Evolutionary conservation across 2,888 invertebrate species (phyloP), one percentile per base, ranked within the genome.

Genomic region (Rhagonycha fulva): DNA sequence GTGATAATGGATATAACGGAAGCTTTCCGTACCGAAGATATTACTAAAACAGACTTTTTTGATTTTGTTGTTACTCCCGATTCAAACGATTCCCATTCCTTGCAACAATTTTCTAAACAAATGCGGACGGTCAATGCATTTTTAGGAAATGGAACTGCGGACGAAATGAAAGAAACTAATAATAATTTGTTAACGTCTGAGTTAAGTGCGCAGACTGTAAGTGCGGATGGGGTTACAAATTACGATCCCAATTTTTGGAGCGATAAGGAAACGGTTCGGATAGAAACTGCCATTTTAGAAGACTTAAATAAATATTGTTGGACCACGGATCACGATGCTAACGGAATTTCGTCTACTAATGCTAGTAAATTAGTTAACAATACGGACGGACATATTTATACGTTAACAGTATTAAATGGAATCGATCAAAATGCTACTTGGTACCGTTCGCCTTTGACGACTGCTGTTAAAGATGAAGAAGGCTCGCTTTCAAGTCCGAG

Each of bases 1-100:
- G 90, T 89, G 86, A 88, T 90, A 90, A 95, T 95, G 95, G 95
- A 95, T 91, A 93, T 95, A 89, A 94, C 94, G 89, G 94, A 95
- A 91, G 90, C 92, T 83, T 92, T 93, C 88, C 91, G 92, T 82
- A 92, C 94, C 87, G 94, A 95, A 88, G 95, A 95, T 89, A 90
- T 95, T 88, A 93, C 94, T 84, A 95, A 95, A 89, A 94, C 95
- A 82, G 95, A 95, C 89, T 95, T 95, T 90, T 96, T 96, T 89
- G 95, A 96, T 89, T 95, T 95, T 89, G 95, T 95, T 79, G 94
- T 95, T 72, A 94, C 94, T 68, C 94, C 95, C 76, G 94, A 94
- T 84, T 91, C 94, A 84, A 92, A 91, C 85, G 93, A 93, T 87
- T 91, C 92, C 68, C 90, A 90, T 30, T 87, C 87, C 67, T 87